Evolutionary conservation across 37 sponge, comb jelly and placozoan genomes (phyloP), one percentile per base, ranked within the genome.

Genomic region (Cladorhizidae sp.): DNA sequence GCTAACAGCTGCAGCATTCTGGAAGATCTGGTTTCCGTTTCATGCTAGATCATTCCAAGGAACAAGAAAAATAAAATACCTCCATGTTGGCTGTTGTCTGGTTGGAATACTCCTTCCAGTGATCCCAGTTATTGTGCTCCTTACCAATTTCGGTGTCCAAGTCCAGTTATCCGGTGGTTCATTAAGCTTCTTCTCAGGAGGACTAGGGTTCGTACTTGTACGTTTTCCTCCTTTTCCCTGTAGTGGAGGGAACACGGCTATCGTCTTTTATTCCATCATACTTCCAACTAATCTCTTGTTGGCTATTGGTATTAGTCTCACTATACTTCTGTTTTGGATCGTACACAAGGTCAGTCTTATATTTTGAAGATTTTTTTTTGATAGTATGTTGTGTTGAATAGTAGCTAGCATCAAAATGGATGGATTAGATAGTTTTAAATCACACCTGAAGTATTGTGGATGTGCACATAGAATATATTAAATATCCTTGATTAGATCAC

Each of bases 221-320:
- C 62, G 75, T 15, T 83, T 83, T 12, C 83, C 83, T 18, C 74
- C 83, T 6, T 40, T 62, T 1, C 52, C 74, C n/a, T 83, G 83
- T 49, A 23, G 29, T 7, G 29, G 55, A 26, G 9, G 6, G 23
- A 62, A n/a, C 26, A 18, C 8, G 9, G 55, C 62, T 32, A 29
- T 59, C 50, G n/a, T 39, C 5, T 83, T 74, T 64, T 83, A 83
- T 58, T 73, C 75, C 15, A 23, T 74, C 11, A 59, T 71, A 3
- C 41, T 83, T n/a, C 75, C 75, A 37, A 74, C 74, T 15, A 45
- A 40, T 41, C 8, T 83, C 25, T 31, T 83, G 1, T 0, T 74
- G 26, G 51, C 64, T 8, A 51, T 42, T 83, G 83, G 74, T 62
- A 40, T 73, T 33, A 15, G 51, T 5, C 26, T 83, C 2, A 62